Conservation (phyloP, 2,888 invertebrate genomes). For the Dicyrtoma fusca region DNA sequence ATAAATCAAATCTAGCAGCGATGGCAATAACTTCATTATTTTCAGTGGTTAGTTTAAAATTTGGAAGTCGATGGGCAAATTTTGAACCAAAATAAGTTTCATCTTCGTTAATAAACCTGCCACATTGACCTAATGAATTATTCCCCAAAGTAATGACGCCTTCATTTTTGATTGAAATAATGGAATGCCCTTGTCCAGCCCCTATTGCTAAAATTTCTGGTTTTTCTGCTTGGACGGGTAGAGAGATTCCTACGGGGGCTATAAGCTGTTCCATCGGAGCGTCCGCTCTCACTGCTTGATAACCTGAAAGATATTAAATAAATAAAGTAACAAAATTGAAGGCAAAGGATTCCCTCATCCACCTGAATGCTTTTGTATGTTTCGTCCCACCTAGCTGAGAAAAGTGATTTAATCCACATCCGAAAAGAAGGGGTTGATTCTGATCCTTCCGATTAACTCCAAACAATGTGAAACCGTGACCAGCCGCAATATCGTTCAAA, state of each 20-base stretch:
- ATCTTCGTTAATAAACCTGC: conserved; percentile 73
- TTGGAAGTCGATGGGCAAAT: conserved; percentile 69
- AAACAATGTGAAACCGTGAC: conserved; percentile 87
- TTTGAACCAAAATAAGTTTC: conserved; percentile 75
- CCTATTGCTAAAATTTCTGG: conserved; percentile 66
- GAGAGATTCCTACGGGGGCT: conserved; percentile 63
- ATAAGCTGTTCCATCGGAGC: conserved; percentile 71
- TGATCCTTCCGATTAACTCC: conserved; percentile 64
- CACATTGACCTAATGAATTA: conserved; percentile 94
- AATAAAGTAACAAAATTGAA: conserved; percentile 10
- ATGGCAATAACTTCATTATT: conserved; percentile 69
- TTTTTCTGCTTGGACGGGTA: conserved; percentile 47
- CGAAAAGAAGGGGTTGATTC: conserved; percentile 74
- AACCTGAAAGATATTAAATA: conserved; percentile 57
- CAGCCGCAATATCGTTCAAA: conserved; percentile 75
- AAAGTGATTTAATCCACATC: conserved; percentile 88
- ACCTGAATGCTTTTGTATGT: no score
- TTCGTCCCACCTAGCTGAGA: conserved; percentile 86
- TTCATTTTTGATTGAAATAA: conserved; percentile 76
- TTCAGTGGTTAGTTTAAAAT: conserved; percentile 61
- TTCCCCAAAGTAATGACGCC: conserved; percentile 85
- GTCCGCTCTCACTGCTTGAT: conserved; percentile 63
- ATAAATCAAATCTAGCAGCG: conserved; percentile 90
- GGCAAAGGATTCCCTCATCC: no score
- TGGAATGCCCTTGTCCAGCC: conserved; percentile 86